Percentiles rank a stretch among this genome's conserved stretches.
phyloP scores from a whole-genome alignment of 2,113 vertebrate genomes.

The Pseudolaguvia tuberculata region DNA sequence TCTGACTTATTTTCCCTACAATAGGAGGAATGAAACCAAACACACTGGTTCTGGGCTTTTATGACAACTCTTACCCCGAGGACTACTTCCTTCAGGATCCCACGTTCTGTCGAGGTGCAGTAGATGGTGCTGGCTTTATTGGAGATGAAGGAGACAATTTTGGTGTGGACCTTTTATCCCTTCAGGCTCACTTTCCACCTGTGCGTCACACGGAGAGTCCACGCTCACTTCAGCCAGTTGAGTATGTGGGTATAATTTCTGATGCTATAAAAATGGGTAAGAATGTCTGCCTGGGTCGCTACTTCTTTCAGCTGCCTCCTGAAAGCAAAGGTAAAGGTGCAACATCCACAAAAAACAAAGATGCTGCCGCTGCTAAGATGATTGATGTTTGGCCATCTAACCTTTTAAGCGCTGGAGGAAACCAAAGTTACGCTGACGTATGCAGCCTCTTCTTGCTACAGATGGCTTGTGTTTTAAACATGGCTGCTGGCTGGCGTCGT shows the following conservation, averaged over 20 bases:
- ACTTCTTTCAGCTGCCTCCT: conserved; percentile 70
- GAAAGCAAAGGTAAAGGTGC: conserved; percentile 55
- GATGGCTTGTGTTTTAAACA: conserved; percentile 89
- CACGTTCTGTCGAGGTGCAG: conserved; percentile 65
- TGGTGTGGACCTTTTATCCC: conserved; percentile 74
- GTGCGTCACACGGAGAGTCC: conserved; percentile 73
- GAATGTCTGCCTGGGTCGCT: conserved; percentile 82
- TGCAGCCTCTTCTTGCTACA: conserved; percentile 87
- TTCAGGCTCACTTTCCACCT: conserved; percentile 82
- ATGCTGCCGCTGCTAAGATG: conserved; percentile 57
- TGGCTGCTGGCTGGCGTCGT: conserved; percentile 81
- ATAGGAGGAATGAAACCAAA: conserved; percentile 92
- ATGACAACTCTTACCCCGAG: conserved; percentile 77
- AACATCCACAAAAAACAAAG: conserved; percentile 33
- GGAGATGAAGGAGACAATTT: conserved; percentile 70
- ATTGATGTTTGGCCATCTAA: conserved; percentile 89
- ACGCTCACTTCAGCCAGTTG: conserved; percentile 71
- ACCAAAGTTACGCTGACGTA: conserved; percentile 74
- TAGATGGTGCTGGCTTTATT: conserved; percentile 29
- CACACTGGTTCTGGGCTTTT: conserved; percentile 82
- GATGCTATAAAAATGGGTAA: conserved; percentile 90
- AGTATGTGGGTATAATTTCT: conserved; percentile 81
- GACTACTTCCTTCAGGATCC: conserved; percentile 84
- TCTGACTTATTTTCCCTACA: neutral
- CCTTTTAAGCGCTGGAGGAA: conserved; percentile 72